Evolutionary conservation across 2,888 invertebrate species (phyloP).

Genomic region (Pollenia amentaria): DNA sequence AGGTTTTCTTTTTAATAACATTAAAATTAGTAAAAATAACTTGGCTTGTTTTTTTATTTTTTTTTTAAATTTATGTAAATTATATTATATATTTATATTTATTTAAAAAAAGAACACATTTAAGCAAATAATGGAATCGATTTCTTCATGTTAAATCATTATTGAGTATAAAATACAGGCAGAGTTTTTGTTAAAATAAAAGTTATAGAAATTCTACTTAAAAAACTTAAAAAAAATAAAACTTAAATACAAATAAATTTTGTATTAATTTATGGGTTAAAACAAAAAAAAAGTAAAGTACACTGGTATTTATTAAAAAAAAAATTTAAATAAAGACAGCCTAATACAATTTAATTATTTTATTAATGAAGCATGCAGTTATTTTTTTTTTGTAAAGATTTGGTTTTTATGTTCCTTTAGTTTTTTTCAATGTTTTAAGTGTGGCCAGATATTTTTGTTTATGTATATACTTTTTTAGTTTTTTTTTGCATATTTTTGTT

Average conservation of each 20-base stretch:
- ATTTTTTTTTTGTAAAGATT: slow-evolving; percentile 21
- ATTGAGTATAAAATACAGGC: slow-evolving; percentile 72
- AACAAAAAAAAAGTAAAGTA: slow-evolving; percentile 16
- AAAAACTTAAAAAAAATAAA: slow-evolving; percentile 29
- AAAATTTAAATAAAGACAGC: slow-evolving; percentile 40
- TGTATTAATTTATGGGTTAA: slow-evolving; percentile 25
- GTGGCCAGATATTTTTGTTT: slow-evolving; percentile 58
- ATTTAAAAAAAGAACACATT: slow-evolving; percentile 77
- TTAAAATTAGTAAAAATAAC: slow-evolving; percentile 70
- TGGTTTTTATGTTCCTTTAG: slow-evolving; percentile 8
- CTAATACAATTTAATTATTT: slow-evolving; percentile 32
- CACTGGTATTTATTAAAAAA: slow-evolving; percentile 47
- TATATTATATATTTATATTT: slow-evolving; percentile 68
- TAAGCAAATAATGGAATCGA: slow-evolving; percentile 73
- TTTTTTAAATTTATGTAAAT: slow-evolving; percentile 67
- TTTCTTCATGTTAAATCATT: slow-evolving; percentile 46
- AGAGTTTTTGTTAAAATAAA: slow-evolving; percentile 46
- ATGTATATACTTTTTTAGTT: slow-evolving; percentile 7
- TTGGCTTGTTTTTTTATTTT: slow-evolving; percentile 46
- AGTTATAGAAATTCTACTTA: slow-evolving; percentile 25
- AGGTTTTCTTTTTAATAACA: slow-evolving; percentile 57
- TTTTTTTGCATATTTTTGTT: background rate
- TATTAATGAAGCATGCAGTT: slow-evolving; percentile 50
- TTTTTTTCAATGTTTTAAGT: slow-evolving; percentile 32
- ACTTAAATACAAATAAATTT: slow-evolving; percentile 14